phyloP scores from a whole-genome alignment of 2,113 vertebrate genomes.

The Limanda limanda region DNA sequence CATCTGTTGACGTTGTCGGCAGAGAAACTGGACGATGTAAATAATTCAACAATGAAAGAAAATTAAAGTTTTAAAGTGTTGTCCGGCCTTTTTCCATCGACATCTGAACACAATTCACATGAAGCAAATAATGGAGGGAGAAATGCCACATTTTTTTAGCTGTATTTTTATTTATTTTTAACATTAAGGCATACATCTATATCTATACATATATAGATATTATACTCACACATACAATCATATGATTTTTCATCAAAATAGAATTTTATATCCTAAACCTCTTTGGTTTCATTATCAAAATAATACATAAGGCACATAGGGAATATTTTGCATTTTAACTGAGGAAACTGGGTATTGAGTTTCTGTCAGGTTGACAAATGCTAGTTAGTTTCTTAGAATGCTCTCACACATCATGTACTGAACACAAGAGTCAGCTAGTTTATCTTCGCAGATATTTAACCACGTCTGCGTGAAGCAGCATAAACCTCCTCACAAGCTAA shows the following conservation, averaged over 20 bases:
- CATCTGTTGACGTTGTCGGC: slow-evolving; percentile 34
- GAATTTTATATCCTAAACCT: slow-evolving; percentile 62
- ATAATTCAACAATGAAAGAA: slow-evolving; percentile 65
- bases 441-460: slow-evolving; percentile 37
- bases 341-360: slow-evolving; percentile 12
- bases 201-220: not conserved
- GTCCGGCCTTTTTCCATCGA: not conserved
- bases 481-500: slow-evolving; percentile 36
- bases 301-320: slow-evolving; percentile 74
- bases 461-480: slow-evolving; percentile 36
- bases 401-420: slow-evolving; percentile 31
- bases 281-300: slow-evolving; percentile 73
- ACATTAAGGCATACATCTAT: slow-evolving; percentile 63
- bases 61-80: not conserved
- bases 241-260: slow-evolving; percentile 64
- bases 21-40: slow-evolving; percentile 70
- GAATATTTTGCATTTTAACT: slow-evolving; percentile 46
- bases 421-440: slow-evolving; percentile 10
- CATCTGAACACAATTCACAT: not conserved
- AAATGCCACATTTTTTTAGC: not conserved
- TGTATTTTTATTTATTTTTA: slow-evolving; percentile 41
- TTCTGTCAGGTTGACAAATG: slow-evolving; percentile 25
- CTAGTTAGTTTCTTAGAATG: slow-evolving; percentile 39
- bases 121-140: not conserved
- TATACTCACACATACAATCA: slow-evolving; percentile 54